Evolutionary conservation across 1,140 invertebrate genomes (phyloP).

Genomic region (Papilio glaucus): DNA sequence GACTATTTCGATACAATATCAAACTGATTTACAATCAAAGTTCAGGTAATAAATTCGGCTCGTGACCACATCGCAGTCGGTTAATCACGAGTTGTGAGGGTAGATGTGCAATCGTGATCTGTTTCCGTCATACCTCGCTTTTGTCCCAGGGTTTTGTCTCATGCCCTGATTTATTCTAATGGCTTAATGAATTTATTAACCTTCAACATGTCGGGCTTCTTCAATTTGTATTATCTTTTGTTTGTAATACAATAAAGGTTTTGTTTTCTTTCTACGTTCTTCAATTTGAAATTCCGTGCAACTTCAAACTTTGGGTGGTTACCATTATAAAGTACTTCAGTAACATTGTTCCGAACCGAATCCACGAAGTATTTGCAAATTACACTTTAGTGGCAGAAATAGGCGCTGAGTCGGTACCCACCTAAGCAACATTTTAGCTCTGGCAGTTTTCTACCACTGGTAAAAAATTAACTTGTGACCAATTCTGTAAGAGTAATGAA

Average conservation of each 20-base stretch:
- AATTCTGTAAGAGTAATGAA: no score
- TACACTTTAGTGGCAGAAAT: no score
- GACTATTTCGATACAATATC: conserved; percentile 64
- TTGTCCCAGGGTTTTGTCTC: conserved; percentile 47
- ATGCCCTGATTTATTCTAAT: conserved; percentile 52
- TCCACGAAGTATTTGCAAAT: no score
- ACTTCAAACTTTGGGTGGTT: neutral
- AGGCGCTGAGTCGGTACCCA: no score
- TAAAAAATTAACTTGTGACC: no score
- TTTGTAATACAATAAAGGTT: neutral
- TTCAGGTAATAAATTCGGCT: conserved; percentile 69
- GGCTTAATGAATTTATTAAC: conserved; percentile 40
- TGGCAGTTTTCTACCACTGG: no score
- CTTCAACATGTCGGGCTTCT: conserved; percentile 5
- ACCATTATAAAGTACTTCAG: neutral
- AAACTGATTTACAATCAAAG: conserved; percentile 69
- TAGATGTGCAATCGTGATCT: conserved; percentile 61
- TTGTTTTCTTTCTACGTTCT: neutral
- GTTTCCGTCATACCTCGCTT: conserved; percentile 54
- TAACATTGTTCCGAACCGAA: no score
- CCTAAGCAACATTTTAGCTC: no score
- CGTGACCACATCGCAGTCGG: conserved; percentile 61
- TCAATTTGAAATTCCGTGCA: neutral
- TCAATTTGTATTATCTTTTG: conserved; percentile 9
- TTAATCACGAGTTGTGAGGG: conserved; percentile 61